Evolutionary conservation across 2,888 invertebrate genomes (phyloP), one percentile per base, ranked within the genome.

Genomic region (Plebejus melissa): DNA sequence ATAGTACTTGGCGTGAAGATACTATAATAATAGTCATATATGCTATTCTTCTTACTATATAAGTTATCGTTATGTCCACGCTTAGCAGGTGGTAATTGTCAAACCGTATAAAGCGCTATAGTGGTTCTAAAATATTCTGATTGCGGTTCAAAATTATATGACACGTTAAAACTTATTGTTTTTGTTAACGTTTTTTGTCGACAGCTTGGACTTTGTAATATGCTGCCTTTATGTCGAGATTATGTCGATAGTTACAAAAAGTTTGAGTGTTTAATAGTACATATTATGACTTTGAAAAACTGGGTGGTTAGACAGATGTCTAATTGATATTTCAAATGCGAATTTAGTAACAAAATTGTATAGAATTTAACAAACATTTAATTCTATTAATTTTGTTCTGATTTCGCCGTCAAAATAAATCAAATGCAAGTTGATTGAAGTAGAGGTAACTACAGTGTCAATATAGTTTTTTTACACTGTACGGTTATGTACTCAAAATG

Each of bases 11-110:
- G 16, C 54, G 16, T 16, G 54, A 16, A 5, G 1, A 16, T 16
- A 54, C 13, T 16, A 54, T 54, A 16, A 16, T 4, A 54, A 54
- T 16, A 54, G 54, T 54, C 16, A 54, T 16, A 54, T 54, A 50
- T 9, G 54, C 54, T 54, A 54, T 54, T 65, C 5, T 65, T 13
- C 13, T 32, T 65, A 36, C 16, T 32, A 32, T 36, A 5, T 65
- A 36, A 1, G 50, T 72, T 72, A 54, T 9, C 9, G 72, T 32
- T 16, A 72, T 54, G 32, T 16, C 50, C 16, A 54, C 1, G 28
- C 72, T 13, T 72, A 50, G 72, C 72, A 72, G 72, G 72, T 72
- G 72, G 72, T 72, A 72, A 72, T 7, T 16, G 72, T 54, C 32
- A 54, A 28, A 71, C 11, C 41, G 70, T 22, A 11, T n/a, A 70